These are phyloP conservation scores for Ophioderma brevispina DNA, from an alignment of 35 echinoderm and acorn worm genomes.

Conservation along the genomic window DNA sequence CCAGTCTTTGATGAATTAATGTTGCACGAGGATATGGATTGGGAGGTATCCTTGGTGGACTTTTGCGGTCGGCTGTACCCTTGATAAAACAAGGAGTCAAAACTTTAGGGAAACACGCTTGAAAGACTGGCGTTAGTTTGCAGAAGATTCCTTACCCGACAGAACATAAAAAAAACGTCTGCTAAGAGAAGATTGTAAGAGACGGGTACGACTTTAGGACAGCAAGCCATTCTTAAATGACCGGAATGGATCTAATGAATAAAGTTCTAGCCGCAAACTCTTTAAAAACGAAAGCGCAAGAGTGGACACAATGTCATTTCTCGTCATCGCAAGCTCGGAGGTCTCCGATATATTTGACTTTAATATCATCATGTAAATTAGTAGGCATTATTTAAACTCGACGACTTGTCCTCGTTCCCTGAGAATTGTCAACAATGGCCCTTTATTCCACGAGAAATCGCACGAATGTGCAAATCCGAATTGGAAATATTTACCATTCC, in stretches of 20 bases:
- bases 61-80: neutral
- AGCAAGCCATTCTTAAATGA: neutral
- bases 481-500: constrained; percentile 62
- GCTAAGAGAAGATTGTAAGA: neutral
- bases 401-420: no score
- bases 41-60: constrained; percentile 14
- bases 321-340: neutral
- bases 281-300: neutral
- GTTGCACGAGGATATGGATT: constrained; percentile 25
- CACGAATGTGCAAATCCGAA: constrained; percentile 64
- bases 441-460: constrained; percentile 45
- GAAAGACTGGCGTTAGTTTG: constrained; percentile 3
- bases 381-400: no score
- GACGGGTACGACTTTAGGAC: neutral
- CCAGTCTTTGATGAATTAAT: neutral
- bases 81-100: neutral
- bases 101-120: constrained; percentile 11
- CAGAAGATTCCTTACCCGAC: neutral
- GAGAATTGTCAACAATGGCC: no score
- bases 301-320: neutral
- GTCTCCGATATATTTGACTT: constrained; percentile 9
- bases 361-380: neutral
- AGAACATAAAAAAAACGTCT: neutral
- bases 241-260: neutral
- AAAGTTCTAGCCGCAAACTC: neutral